phyloP scores from a whole-genome alignment of 2,113 vertebrate species.

The Phocoena sinus region DNA sequence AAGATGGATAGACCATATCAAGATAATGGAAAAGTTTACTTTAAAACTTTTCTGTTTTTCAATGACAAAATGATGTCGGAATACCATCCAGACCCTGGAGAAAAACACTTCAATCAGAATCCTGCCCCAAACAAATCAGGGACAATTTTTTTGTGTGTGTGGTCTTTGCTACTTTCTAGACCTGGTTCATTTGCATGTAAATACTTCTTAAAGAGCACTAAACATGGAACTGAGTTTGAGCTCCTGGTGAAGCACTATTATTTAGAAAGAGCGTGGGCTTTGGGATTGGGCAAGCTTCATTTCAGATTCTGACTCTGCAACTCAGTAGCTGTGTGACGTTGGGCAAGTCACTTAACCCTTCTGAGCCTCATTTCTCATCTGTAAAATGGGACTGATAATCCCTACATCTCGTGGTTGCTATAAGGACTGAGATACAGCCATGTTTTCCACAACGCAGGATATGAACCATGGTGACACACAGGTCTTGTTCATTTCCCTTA shows the following conservation, averaged over 20 bases:
- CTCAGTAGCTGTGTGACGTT: neutral
- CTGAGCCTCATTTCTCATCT: neutral
- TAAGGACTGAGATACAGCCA: neutral
- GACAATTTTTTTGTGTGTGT: neutral
- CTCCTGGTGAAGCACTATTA: neutral
- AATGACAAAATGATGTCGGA: constrained; percentile 36
- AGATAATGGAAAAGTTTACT: constrained; percentile 56
- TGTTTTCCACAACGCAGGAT: neutral
- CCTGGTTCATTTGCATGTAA: neutral
- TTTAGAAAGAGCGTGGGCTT: neutral
- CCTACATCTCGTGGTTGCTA: neutral
- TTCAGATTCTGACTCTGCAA: neutral
- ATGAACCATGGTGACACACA: neutral
- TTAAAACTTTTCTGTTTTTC: neutral
- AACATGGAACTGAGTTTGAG: neutral
- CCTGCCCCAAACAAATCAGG: neutral
- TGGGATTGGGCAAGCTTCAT: neutral
- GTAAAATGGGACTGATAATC: neutral
- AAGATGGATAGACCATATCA: constrained; percentile 53
- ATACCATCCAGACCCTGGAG: neutral
- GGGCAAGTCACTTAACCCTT: neutral
- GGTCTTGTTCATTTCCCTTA: neutral
- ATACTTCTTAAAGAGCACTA: neutral
- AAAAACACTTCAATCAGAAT: neutral
- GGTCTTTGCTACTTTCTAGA: neutral